Base-by-base conservation (phyloP, 2,797 vertebrate genomes). In the Catamblyrhynchus diadema region DNA sequence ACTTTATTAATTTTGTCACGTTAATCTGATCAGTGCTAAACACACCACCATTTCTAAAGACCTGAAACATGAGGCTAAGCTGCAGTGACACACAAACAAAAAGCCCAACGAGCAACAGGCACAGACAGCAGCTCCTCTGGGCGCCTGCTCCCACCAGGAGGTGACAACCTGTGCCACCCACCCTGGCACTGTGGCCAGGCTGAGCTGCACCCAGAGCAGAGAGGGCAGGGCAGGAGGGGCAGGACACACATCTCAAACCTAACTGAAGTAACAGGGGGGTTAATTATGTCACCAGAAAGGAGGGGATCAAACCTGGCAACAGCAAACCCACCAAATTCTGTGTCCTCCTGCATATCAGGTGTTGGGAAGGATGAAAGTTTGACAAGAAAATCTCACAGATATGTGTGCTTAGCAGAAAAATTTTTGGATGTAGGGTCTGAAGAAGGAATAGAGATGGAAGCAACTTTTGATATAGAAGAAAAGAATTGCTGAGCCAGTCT, bases 1-100 rank as follows among this genome's bases (percentile, higher is more conserved):
- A 93, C 93, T 93, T 96, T 91, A 97, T 96, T 96, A 97, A 96
- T 97, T 96, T 95, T 96, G 90, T 95, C 96, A 96, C 35, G 10
- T 96, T 97, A 95, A 96, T 97, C 94, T 96, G 96, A 96, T 94
- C 94, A 89, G 88, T 82, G 51, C 96, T 94, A 83, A 95, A 91
- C 88, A 82, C 24, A 5, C 74, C 60, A 51, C 23, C 32, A 19
- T 86, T 95, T 60, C 94, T 74, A 93, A 92, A 95, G 90, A 72
- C 84, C 81, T 30, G 17, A 74, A 82, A 18, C 37, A 23, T 27
- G 78, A 94, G 44, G 82, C 75, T 90, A 28, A 92, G 77, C 86
- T n/a, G 8, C 7, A 16, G 41, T 64, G 94, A 91, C 81, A 75
- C 3, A 27, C 71, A 83, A 79, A 95, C 81, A 84, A 94, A 92